These are phyloP conservation scores for Vireo griseus DNA, from an alignment of 2,797 vertebrate species.

Conservation along the genomic window DNA sequence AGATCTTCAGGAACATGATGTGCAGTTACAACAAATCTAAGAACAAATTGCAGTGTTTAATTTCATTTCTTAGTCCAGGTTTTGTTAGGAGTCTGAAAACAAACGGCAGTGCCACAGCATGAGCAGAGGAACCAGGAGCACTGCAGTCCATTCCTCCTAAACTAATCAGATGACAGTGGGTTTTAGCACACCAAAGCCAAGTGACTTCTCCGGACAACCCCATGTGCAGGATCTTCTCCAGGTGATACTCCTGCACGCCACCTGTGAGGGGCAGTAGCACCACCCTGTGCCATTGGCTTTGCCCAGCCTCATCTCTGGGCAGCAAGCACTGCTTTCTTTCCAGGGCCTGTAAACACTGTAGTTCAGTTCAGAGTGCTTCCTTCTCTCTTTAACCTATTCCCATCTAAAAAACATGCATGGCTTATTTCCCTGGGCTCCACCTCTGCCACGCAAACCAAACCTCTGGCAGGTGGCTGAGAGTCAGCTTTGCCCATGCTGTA, in stretches of 20 bases:
- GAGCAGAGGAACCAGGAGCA: not conserved
- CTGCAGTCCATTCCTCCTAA: not conserved
- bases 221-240: not conserved
- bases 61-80: not conserved
- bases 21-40: not conserved
- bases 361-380: not conserved
- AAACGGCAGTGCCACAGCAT: not conserved
- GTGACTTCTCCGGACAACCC: not conserved
- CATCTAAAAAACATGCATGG: not conserved
- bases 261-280: not conserved
- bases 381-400: not conserved
- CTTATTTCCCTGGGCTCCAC: not conserved
- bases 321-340: not conserved
- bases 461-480: not conserved
- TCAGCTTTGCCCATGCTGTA: not conserved
- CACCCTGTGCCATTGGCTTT: not conserved
- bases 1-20: not conserved
- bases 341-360: not conserved
- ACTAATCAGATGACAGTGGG: not conserved
- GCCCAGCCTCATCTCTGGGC: not conserved
- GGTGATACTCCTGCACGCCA: accelerated
- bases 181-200: not conserved
- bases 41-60: not conserved
- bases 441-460: not conserved
- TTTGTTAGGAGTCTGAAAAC: not conserved